Conservation (phyloP, 2,797 vertebrate species). For the Scomberomorus guttatus region DNA sequence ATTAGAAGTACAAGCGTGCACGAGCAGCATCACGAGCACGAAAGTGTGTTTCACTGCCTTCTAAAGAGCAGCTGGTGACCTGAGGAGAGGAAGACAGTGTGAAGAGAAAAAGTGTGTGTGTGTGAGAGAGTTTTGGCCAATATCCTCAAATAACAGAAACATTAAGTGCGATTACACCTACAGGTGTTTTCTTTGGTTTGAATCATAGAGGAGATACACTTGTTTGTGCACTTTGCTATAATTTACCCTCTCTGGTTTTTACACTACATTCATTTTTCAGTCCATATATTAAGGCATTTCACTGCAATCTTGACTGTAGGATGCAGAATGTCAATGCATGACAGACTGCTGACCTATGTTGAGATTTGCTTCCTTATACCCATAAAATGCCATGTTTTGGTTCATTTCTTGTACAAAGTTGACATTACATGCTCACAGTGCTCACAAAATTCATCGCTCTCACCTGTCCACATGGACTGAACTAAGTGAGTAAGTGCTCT, state of each 20-base stretch:
- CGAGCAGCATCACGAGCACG: conserved; percentile 19
- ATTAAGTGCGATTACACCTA: conserved; percentile 28
- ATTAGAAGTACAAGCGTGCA: conserved; percentile 52
- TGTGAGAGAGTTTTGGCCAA: conserved; percentile 6
- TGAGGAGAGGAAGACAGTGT: conserved; percentile 25
- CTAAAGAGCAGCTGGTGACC: conserved; percentile 60
- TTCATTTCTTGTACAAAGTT: not conserved
- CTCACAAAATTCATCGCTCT: not conserved
- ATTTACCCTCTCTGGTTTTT: not conserved
- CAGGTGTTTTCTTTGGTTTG: conserved; percentile 23
- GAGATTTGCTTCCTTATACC: not conserved
- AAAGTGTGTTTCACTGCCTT: conserved; percentile 44
- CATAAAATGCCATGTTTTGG: not conserved
- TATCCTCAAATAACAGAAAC: conserved; percentile 16
- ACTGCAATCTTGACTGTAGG: not conserved
- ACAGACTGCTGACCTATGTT: not conserved
- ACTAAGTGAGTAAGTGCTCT: not conserved
- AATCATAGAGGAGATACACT: not conserved
- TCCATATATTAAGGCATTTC: not conserved
- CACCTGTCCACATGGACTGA: not conserved
- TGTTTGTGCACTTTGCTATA: not conserved
- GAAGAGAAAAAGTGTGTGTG: conserved; percentile 5
- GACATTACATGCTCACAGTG: not conserved
- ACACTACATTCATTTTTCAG: not conserved
- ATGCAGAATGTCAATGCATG: not conserved